Conservation (phyloP, 2,113 vertebrate species). For the Nannospalax galili region DNA sequence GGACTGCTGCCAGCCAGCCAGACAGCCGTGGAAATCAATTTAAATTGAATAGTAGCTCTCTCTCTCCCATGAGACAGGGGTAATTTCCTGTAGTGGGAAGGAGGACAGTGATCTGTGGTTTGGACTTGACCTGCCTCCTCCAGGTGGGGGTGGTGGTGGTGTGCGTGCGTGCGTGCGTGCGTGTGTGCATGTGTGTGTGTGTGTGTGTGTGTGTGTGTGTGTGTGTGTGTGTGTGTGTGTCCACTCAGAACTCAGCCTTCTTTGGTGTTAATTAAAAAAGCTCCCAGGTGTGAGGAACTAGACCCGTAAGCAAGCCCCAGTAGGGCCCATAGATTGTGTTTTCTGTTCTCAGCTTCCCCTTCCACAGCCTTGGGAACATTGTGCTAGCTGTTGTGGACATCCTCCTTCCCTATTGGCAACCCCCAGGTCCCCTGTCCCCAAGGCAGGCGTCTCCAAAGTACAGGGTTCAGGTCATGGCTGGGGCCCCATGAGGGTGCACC, state of each 20-base stretch:
- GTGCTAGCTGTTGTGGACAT: background rate
- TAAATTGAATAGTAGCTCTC: background rate
- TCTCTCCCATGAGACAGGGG: background rate
- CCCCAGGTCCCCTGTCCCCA: background rate
- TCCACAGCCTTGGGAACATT: background rate
- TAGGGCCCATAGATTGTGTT: accelerated
- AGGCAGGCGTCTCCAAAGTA: background rate
- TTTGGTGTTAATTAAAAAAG: background rate
- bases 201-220: too few species aligned
- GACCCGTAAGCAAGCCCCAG: background rate
- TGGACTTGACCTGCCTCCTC: background rate
- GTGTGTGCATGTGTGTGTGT: too few species aligned
- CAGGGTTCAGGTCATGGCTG: background rate
- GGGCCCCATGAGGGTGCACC: too few species aligned
- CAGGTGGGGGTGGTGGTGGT: background rate
- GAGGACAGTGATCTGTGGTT: background rate
- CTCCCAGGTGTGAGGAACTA: background rate
- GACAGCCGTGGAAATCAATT: constrained; percentile 53
- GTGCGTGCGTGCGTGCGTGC: too few species aligned
- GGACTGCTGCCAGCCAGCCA: background rate
- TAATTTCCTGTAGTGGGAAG: background rate
- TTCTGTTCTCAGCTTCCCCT: background rate
- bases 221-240: too few species aligned
- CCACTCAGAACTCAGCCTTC: background rate
- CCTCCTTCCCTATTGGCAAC: accelerated